Evolutionary conservation across 2,888 invertebrate genomes (phyloP).

Genomic region (Tiphia femorata): DNA sequence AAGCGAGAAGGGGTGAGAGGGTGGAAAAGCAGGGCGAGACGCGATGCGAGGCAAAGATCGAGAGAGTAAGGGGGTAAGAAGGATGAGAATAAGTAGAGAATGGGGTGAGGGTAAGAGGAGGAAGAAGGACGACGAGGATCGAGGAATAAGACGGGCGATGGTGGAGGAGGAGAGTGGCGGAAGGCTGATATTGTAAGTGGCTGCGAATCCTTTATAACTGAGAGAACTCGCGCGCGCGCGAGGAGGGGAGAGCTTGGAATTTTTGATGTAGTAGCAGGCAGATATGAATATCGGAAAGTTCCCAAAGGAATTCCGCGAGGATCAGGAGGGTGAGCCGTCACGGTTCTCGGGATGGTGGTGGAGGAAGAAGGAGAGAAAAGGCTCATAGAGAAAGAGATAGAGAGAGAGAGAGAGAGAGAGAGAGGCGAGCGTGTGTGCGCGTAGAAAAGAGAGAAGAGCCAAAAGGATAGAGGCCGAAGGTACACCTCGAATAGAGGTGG

Average conservation of each 20-base stretch:
- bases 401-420: conserved; percentile 11
- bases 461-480: too few species aligned
- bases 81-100: neutral
- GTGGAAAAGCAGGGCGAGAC: conserved; percentile 2
- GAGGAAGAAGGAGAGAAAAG: conserved; percentile 9
- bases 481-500: too few species aligned
- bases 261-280: conserved; percentile 65
- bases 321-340: conserved; percentile 37
- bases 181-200: conserved; percentile 65
- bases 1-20: neutral
- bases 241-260: conserved; percentile 61
- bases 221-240: conserved; percentile 47
- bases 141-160: too few species aligned
- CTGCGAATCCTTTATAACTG: conserved; percentile 65
- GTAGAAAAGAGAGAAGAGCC: neutral
- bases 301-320: conserved; percentile 64
- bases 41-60: too few species aligned
- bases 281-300: conserved; percentile 68
- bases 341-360: conserved; percentile 10
- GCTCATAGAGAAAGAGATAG: conserved; percentile 7
- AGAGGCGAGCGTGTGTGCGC: neutral
- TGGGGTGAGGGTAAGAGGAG: neutral
- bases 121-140: neutral
- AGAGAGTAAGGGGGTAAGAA: too few species aligned
- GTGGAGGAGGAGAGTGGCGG: conserved; percentile 9